phyloP scores from a whole-genome alignment of 2,797 vertebrate genomes.

The Nasua narica region DNA sequence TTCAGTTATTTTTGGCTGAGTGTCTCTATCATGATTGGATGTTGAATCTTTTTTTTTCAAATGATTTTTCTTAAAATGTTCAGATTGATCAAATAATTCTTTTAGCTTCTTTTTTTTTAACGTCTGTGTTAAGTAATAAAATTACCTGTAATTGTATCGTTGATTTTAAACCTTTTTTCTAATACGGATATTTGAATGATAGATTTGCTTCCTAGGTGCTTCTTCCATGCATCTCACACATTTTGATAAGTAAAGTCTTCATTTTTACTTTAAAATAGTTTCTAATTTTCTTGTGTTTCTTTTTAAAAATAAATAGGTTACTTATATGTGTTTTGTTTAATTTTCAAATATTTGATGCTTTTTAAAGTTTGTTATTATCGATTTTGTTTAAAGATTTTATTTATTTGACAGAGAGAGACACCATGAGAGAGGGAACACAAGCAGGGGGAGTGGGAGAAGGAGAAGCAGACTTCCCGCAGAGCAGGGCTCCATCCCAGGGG shows the following conservation, averaged over 20 bases:
- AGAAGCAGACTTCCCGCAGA: too few species aligned
- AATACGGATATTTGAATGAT: neutral
- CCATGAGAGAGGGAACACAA: too few species aligned
- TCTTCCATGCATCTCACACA: neutral
- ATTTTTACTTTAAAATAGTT: neutral
- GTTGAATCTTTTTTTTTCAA: neutral
- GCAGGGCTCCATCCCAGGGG: too few species aligned
- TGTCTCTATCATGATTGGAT: neutral
- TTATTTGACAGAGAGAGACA: too few species aligned
- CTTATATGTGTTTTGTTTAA: neutral
- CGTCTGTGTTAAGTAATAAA: too few species aligned
- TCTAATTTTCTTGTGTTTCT: neutral
- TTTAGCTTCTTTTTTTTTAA: neutral
- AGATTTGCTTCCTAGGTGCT: neutral
- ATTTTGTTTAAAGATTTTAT: too few species aligned
- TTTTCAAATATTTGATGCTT: neutral
- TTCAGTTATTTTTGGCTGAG: neutral
- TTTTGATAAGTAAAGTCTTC: neutral
- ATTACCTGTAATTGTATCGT: too few species aligned
- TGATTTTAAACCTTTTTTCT: neutral
- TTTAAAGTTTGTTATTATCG: neutral
- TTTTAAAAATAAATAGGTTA: neutral
- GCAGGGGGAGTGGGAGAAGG: too few species aligned
- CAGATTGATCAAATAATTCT: neutral
- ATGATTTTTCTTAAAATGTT: neutral